Evolutionary conservation across 2,113 vertebrate species (phyloP).

Genomic region (Hypocryptadius cinnamomeus): DNA sequence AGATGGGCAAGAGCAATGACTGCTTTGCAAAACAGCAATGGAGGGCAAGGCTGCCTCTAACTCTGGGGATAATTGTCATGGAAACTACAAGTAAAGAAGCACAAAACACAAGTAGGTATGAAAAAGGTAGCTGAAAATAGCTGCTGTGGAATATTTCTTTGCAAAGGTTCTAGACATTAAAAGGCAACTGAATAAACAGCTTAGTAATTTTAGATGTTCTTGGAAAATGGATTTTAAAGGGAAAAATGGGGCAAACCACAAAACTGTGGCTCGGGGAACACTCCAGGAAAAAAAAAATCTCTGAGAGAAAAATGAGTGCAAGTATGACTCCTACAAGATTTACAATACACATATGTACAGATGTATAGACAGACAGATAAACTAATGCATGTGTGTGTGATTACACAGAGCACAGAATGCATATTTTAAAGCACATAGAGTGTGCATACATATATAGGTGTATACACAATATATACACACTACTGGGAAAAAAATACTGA

Average conservation of each 20-base stretch:
- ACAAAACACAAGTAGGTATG: slow-evolving; percentile 7
- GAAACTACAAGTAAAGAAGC: slow-evolving; percentile 47
- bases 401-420: neutral
- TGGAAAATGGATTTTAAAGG: neutral
- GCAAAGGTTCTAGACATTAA: slow-evolving; percentile 10
- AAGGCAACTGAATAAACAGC: slow-evolving; percentile 1
- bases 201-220: neutral
- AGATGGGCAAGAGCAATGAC: neutral
- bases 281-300: neutral
- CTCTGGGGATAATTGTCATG: slow-evolving; percentile 40
- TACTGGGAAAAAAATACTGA: neutral
- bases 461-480: neutral
- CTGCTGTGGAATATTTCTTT: neutral
- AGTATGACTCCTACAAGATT: neutral
- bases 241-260: neutral
- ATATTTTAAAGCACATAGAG: neutral
- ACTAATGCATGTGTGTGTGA: neutral
- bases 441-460: neutral
- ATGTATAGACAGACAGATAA: neutral
- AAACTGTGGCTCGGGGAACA: neutral
- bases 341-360: neutral
- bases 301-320: neutral
- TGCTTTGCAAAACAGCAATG: neutral
- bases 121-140: slow-evolving; percentile 50
- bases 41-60: neutral